These are phyloP conservation scores for Hydrozoanthus gracilis DNA, from an alignment of 92 coral and sea anemone species.

Conservation along the genomic window DNA sequence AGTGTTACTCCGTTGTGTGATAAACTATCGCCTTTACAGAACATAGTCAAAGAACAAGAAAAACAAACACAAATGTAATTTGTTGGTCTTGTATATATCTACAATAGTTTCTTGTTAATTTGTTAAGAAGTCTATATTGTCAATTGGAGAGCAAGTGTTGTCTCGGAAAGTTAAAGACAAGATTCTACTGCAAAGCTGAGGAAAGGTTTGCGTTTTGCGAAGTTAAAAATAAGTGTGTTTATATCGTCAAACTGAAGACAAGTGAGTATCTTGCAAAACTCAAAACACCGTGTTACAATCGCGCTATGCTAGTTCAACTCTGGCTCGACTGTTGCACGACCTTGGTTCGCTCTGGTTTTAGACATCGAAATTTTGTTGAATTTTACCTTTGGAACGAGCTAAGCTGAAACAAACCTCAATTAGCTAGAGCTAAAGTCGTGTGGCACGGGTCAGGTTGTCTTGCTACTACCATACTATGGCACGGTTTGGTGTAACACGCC, in stretches of 20 bases:
- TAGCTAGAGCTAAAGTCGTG: neutral
- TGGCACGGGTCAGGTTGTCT: neutral
- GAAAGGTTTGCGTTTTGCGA: neutral
- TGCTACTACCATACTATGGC: neutral
- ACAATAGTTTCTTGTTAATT: no score
- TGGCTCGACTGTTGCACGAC: neutral
- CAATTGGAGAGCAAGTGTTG: no score
- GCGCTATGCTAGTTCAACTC: neutral
- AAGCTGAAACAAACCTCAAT: neutral
- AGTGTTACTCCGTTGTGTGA: no score
- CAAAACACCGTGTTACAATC: neutral
- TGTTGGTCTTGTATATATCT: no score
- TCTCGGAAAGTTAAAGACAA: neutral
- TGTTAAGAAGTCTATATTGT: no score
- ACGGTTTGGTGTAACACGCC: no score
- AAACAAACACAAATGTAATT: no score
- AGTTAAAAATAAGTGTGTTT: neutral
- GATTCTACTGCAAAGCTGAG: neutral
- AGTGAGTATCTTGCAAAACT: neutral
- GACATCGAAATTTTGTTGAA: neutral
- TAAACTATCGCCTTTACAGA: no score
- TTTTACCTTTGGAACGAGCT: neutral
- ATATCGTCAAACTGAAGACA: neutral
- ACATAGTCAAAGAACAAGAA: no score
- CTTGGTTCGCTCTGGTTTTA: neutral